Percentiles rank a stretch among this genome's conserved stretches.
phyloP scores from a whole-genome alignment of 2,888 invertebrate species.

The Cantharis flavilabris region DNA sequence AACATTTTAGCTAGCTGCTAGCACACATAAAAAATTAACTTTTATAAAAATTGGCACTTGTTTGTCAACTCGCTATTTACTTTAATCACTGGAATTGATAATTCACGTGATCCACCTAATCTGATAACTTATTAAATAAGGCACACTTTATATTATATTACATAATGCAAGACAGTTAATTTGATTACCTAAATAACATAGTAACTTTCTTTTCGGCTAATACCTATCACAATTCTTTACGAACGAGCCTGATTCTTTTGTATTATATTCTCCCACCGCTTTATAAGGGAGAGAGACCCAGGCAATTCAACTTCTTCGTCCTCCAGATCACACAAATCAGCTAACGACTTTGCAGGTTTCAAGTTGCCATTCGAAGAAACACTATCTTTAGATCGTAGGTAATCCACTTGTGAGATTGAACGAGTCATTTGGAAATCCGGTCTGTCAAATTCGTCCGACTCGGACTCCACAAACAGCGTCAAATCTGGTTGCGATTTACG shows the following conservation, averaged over 20 bases:
- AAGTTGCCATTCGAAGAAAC: conserved; percentile 47
- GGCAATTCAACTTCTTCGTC: conserved; percentile 62
- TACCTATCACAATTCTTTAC: conserved; percentile 34
- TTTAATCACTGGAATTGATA: background rate
- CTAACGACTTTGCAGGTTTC: conserved; percentile 71
- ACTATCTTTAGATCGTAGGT: conserved; percentile 3
- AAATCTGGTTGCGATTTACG: conserved; percentile 67
- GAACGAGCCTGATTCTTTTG: conserved; percentile 59
- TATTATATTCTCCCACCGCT: conserved; percentile 81
- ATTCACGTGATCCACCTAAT: background rate
- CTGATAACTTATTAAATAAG: background rate
- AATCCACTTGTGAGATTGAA: conserved; percentile 29
- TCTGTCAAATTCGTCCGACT: conserved; percentile 47
- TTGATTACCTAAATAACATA: background rate
- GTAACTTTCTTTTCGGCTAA: background rate
- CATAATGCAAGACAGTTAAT: background rate
- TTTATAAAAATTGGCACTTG: background rate
- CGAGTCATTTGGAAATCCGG: conserved; percentile 28
- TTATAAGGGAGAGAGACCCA: conserved; percentile 75
- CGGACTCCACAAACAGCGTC: conserved; percentile 43
- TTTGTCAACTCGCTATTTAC: background rate
- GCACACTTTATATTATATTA: background rate
- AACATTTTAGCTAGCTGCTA: background rate
- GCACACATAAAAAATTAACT: background rate
- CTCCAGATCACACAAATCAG: conserved; percentile 68